Percentiles rank a stretch among this genome's conserved stretches.
phyloP scores from a whole-genome alignment of 2,113 vertebrate genomes.

The Anseranas semipalmata region DNA sequence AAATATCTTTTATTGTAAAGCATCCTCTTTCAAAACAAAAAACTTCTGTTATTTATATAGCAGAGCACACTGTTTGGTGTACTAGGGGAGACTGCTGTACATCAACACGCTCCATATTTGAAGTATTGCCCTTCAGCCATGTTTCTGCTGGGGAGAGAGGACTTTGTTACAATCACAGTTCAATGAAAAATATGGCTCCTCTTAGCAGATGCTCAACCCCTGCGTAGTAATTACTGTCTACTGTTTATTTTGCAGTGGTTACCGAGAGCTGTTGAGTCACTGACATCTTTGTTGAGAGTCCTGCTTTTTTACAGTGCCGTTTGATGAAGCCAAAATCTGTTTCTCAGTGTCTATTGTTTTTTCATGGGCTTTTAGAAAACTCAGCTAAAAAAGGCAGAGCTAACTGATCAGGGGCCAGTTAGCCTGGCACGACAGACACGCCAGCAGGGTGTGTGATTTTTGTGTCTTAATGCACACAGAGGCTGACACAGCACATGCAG shows the following conservation, averaged over 20 bases:
- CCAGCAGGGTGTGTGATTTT: neutral
- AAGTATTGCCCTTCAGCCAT: neutral
- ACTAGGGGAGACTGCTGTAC: neutral
- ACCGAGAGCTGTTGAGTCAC: slow-evolving; percentile 58
- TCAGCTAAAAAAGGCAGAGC: neutral
- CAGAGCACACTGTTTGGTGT: neutral
- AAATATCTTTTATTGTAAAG: neutral
- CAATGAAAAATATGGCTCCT: slow-evolving; percentile 24
- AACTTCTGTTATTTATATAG: neutral
- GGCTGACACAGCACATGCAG: neutral
- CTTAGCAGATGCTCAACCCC: slow-evolving; percentile 41
- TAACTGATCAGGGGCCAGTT: neutral
- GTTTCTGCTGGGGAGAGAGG: neutral
- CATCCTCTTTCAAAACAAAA: neutral
- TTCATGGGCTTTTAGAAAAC: neutral
- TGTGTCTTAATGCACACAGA: neutral
- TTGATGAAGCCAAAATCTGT: neutral
- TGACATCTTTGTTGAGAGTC: slow-evolving; percentile 41
- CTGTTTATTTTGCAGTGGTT: slow-evolving; percentile 58
- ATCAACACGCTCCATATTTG: neutral
- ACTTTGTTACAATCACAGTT: neutral
- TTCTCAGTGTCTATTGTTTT: slow-evolving; percentile 28
- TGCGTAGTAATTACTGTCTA: neutral
- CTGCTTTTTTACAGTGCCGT: neutral
- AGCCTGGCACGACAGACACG: neutral